These are phyloP conservation scores for Drosophila recens DNA, from an alignment of 2,888 invertebrate genomes.

Conservation along the genomic window DNA sequence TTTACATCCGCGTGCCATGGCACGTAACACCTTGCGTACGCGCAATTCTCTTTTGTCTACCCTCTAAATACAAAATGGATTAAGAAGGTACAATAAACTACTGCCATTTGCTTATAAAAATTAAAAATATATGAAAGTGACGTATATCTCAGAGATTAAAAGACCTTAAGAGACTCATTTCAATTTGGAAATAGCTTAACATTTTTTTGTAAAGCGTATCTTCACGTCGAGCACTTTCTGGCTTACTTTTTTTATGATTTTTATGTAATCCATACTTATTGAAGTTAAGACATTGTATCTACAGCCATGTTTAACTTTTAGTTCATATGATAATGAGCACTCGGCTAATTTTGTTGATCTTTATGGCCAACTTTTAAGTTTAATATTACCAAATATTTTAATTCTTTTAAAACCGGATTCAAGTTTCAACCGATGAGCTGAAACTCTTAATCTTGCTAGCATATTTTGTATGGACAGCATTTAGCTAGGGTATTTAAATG, in stretches of 20 bases:
- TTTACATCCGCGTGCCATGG: conserved; percentile 63
- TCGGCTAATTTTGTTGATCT: not conserved
- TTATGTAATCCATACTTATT: not conserved
- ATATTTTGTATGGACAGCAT: conserved; percentile 10
- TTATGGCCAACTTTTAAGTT: conserved; percentile 13
- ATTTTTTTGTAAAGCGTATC: too few relatives aligned
- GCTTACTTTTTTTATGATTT: not conserved
- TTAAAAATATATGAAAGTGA: not conserved
- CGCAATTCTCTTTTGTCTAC: conserved; percentile 48
- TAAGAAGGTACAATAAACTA: not conserved
- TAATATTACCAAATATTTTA: not conserved
- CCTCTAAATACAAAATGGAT: not conserved
- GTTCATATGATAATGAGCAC: not conserved
- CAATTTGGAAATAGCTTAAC: too few relatives aligned
- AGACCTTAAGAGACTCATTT: too few relatives aligned
- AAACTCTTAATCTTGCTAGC: conserved; percentile 14
- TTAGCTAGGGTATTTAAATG: conserved; percentile 54
- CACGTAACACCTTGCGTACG: conserved; percentile 52
- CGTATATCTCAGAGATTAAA: not conserved
- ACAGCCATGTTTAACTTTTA: not conserved
- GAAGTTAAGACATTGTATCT: not conserved
- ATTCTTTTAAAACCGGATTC: conserved; percentile 20
- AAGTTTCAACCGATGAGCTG: conserved; percentile 7
- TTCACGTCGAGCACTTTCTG: not conserved
- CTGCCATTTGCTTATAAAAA: not conserved